A percentile compares a stretch with the other conserved stretches of the same genome.
phyloP scores from a whole-genome alignment of 2,888 invertebrate genomes.

The Apodemia duryi region DNA sequence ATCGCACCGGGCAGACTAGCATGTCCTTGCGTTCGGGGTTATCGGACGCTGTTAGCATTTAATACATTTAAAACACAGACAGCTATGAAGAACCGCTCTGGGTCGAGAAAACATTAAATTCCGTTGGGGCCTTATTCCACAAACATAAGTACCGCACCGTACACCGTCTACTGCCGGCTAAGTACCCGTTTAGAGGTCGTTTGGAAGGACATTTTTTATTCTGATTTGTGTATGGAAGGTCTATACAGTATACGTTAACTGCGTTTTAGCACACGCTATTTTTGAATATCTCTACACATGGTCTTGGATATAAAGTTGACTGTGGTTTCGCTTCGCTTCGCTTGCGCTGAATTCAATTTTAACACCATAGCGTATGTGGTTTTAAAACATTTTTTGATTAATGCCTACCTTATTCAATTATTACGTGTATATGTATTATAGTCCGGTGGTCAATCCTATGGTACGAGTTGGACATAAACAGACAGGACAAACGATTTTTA shows the following conservation, averaged over 20 bases:
- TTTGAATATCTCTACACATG: background rate
- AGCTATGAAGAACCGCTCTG: conserved; percentile 70
- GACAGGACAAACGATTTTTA: no score
- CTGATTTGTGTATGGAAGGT: conserved; percentile 44
- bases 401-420: no score
- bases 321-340: background rate
- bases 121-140: conserved; percentile 71
- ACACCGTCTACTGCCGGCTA: conserved; percentile 43
- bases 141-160: conserved; percentile 63
- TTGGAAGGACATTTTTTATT: conserved; percentile 66
- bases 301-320: background rate
- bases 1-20: conserved; percentile 48
- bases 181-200: conserved; percentile 66
- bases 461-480: no score
- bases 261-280: background rate
- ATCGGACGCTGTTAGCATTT: conserved; percentile 76
- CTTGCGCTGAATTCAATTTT: background rate
- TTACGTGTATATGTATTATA: no score
- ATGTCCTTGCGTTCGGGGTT: conserved; percentile 72
- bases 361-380: background rate
- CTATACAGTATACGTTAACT: conserved; percentile 6
- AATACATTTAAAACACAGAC: conserved; percentile 68
- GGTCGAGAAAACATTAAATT: conserved; percentile 64
- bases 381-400: no score
- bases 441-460: no score